phyloP scores from a whole-genome alignment of 2,888 invertebrate genomes.

The Acrocera orbiculus region DNA sequence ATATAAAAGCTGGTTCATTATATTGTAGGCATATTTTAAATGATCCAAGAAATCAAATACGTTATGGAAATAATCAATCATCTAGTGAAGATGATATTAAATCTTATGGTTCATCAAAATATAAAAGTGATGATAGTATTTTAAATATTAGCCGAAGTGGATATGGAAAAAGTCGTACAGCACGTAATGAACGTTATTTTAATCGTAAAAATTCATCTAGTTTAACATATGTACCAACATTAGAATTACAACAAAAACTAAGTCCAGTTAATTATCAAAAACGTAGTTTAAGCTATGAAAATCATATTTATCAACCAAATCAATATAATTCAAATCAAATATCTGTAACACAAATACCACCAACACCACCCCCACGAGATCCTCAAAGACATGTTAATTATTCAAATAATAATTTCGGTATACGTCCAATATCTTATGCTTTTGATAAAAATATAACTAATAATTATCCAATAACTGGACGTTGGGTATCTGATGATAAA shows the following conservation, averaged over 20 bases:
- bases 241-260: conserved; percentile 16
- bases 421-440: conserved; percentile 37
- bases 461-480: conserved; percentile 16
- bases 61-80: conserved; percentile 13
- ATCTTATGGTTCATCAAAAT: conserved; percentile 46
- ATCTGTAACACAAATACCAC: conserved; percentile 37
- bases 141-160: too few species aligned
- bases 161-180: conserved; percentile 44
- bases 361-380: conserved; percentile 65
- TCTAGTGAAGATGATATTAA: conserved; percentile 33
- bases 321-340: conserved; percentile 14
- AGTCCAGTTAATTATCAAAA: conserved; percentile 22
- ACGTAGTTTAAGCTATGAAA: conserved; percentile 30
- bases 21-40: conserved; percentile 9
- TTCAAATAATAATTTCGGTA: conserved; percentile 22
- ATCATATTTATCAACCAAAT: conserved; percentile 27
- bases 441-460: conserved; percentile 28
- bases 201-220: conserved; percentile 35
- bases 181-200: conserved; percentile 63
- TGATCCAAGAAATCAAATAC: too few species aligned
- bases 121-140: conserved; percentile 51
- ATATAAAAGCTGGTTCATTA: conserved; percentile 14
- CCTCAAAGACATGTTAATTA: conserved; percentile 40
- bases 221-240: conserved; percentile 17
- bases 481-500: conserved; percentile 31